Conservation (phyloP, 2,797 vertebrate species). For the Silurus aristotelis region DNA sequence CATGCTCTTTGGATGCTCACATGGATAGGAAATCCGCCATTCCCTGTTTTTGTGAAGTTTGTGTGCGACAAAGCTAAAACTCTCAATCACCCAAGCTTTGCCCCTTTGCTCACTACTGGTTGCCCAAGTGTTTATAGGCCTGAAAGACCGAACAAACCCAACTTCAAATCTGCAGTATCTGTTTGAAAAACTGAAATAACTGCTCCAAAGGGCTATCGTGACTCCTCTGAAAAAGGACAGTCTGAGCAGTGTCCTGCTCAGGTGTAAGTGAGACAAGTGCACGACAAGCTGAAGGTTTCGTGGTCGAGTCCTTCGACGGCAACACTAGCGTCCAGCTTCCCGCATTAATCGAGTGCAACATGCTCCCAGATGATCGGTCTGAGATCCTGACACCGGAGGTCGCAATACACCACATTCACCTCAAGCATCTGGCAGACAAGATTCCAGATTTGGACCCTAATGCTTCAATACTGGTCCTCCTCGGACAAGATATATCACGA, state of each 20-base stretch:
- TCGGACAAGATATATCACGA: too few relatives aligned
- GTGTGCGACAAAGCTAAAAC: neutral
- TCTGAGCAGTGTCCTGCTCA: too few relatives aligned
- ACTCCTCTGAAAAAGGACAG: too few relatives aligned
- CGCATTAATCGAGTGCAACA: neutral
- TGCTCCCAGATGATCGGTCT: neutral
- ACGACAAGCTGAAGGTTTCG: neutral
- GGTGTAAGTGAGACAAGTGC: neutral
- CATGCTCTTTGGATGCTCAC: too few relatives aligned
- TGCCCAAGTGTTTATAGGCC: neutral
- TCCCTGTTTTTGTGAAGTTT: slow-evolving; percentile 13
- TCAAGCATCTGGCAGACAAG: neutral
- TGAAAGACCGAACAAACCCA: neutral
- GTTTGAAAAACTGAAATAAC: neutral
- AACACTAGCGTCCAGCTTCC: neutral
- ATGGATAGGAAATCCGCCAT: too few relatives aligned
- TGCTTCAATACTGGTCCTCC: neutral
- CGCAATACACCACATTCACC: neutral
- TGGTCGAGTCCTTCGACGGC: neutral
- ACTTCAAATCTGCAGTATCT: neutral
- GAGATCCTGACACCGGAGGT: neutral
- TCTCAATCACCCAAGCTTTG: slow-evolving; percentile 18
- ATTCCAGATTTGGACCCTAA: neutral
- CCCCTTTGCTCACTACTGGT: neutral
- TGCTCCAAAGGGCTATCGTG: neutral